Evolutionary conservation across 2,113 vertebrate species (phyloP), one percentile per base, ranked within the genome.

Genomic region (Globicephala melas): DNA sequence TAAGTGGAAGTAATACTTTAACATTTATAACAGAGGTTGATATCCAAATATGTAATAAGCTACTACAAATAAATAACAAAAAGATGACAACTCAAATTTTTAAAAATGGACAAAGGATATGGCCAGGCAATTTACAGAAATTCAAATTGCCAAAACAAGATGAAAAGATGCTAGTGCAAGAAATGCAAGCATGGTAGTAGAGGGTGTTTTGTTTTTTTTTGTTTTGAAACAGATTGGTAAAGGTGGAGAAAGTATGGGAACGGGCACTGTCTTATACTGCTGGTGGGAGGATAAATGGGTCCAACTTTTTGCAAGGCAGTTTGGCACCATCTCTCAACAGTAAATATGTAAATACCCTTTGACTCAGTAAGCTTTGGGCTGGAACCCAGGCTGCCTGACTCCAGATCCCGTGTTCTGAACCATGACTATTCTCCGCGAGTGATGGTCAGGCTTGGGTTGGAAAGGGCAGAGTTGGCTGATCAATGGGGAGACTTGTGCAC

Each of bases 321-420:
- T 44, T 82, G 77, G 14, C 71, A 55, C 63, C 50, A 18, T 55
- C 91, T 73, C 28, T 96, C 50, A 84, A 44, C 31, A 79, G 65
- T 36, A 91, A 85, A 58, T 77, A 68, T 70, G 89, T 60, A 96
- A 97, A 92, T 77, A 26, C 55, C 33, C 55, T 81, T 53, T 97
- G 98, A 97, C 89, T 97, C 97, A 97, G 79, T 79, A 79, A 96
- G 74, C 55, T 68, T 58, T 50, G n/a, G 93, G 88, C 63, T 0
- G 3, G 17, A 17, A 89, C 50, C 12, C 60, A 80, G 50, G 74
- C 53, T 2, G 2, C 77, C 85, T 97, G 97, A 96, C 92, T 73
- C 53, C 18, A 20, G 86, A 82, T 77, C 97, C 21, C 2, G n/a
- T 94, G 97, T 86, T 76, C 67, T 91, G 91, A 96, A 47, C 93